phyloP scores from a whole-genome alignment of 1,140 invertebrate species.

The Drosophila ohnishii region DNA sequence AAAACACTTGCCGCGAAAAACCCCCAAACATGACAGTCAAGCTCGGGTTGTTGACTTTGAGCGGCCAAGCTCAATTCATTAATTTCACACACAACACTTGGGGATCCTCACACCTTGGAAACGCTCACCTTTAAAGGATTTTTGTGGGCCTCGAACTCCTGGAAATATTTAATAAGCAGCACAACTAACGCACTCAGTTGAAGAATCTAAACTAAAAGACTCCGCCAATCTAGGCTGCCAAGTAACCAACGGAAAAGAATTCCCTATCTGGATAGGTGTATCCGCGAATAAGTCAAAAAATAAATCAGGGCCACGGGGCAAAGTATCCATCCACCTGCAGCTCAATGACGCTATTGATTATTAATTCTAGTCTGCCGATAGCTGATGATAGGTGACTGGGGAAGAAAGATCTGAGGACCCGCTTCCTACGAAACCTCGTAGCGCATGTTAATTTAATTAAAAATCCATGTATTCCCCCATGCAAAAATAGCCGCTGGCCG shows the following conservation, averaged over 20 bases:
- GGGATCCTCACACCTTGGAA: constrained; percentile 4
- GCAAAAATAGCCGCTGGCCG: constrained; percentile 36
- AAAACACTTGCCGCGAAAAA: constrained; percentile 45
- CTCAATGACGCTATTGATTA: constrained; percentile 52
- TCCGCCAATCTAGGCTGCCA: background rate
- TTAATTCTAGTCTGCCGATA: constrained; percentile 35
- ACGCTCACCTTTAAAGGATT: constrained; percentile 28
- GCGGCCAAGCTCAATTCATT: constrained; percentile 21
- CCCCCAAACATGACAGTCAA: constrained; percentile 36
- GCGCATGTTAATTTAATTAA: constrained; percentile 61
- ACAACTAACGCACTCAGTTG: constrained; percentile 9
- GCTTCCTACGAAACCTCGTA: constrained; percentile 17
- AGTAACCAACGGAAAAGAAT: constrained; percentile 43
- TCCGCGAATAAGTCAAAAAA: constrained; percentile 8
- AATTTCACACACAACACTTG: constrained; percentile 33
- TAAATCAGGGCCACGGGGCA: constrained; percentile 22
- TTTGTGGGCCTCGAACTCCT: background rate
- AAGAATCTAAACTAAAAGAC: constrained; percentile 18
- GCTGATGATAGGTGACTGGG: constrained; percentile 6
- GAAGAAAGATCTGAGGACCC: constrained; percentile 35
- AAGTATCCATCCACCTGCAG: constrained; percentile 16
- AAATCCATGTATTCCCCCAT: constrained; percentile 39
- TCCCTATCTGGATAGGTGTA: constrained; percentile 24
- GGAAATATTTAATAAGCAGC: background rate
- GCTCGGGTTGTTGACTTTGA: constrained; percentile 50